Base-by-base conservation (phyloP, 1,140 invertebrate species). In the Lucilia cuprina region DNA sequence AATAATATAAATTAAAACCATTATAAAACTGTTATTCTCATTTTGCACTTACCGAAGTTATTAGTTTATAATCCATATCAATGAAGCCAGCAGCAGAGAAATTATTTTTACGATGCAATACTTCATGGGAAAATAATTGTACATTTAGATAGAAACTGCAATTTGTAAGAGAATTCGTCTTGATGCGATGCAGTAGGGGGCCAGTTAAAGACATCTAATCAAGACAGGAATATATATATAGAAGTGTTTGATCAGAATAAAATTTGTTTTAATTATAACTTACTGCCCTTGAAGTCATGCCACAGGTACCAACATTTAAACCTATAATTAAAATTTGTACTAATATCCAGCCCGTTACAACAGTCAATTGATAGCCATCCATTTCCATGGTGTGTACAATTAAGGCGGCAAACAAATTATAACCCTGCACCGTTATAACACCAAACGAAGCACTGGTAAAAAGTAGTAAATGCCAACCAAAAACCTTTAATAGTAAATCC, bases 11-110 rank as follows among this genome's bases (percentile, higher is more conserved):
- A 47, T 70, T 70, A 30, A 30, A 30, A 30, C 1, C 25, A 30
- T 30, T 21, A 35, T 77, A 9, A 74, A 70, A 30, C 1, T 30
- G 1, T 1, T 30, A 30, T 30, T 2, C 3, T 30, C 3, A 30
- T 30, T 30, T 2, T 2, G 3, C 25, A 35, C 65, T 70, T 41
- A 85, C 86, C 83, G 86, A 86, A 12, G 86, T 86, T 21, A 86
- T 84, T 17, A 86, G 30, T 50, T 84, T 84, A 41, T 83, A 84
- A 34, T 85, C 83, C 82, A 86, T 84, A 41, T 85, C 74, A 41
- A 86, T 85, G 41, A 86, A 86, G 2, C 86, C 86, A 49, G 85
- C 86, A 9, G 86, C 86, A 25, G 83, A 84, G 19, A 86, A 85
- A 25, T 41, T 78, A 9, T 83, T 74, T 60, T 83, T 84, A 1